Base-by-base conservation (phyloP, 2,797 vertebrate genomes). In the Neoniphon sammara region DNA sequence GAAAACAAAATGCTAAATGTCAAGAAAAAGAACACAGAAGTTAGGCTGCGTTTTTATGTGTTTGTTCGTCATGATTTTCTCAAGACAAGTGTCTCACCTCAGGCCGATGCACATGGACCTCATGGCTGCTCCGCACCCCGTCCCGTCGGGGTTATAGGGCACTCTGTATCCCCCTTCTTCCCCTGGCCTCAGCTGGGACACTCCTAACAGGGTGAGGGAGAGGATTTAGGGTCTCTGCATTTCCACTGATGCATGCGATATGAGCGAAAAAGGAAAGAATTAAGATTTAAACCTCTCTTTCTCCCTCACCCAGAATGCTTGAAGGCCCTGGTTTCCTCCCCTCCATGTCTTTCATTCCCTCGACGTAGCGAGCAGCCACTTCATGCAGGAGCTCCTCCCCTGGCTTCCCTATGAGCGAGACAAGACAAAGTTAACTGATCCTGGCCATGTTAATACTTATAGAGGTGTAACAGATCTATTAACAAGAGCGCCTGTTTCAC, bases 21-120 rank as follows among this genome's bases (percentile, higher is more conserved):
- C 11, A 11, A 44, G 14, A 5, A 15, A 44, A 17, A 15, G 42
- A 39, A 10, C 8, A 12, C 36, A 39, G 2, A 39, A 39, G 42
- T 15, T 44, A 15, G 42, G 42, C 42, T 44, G 42, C 14, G 14
- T 44, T 44, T n/a, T 6, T 6, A 34, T 42, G 46, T 18, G 17
- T 47, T 47, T 47, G 15, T 47, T 6, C 5, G 4, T 4, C 2
- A 46, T 46, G 12, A 14, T 14, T 10, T 46, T 12, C 5, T 44
- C 27, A 44, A 14, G 9, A 17, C 11, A 18, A 42, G 3, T 31
- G 25, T 58, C 77, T 80, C 36, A 96, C 95, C 94, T 94, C 44
- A 96, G 92, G 2, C 95, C 95, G 5, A 96, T 96, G 87, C 95
- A 96, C 95, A 96, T 96, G 70, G 95, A 93, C 74, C 95, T 94